Evolutionary conservation across 2,797 vertebrate genomes (phyloP).

Genomic region (Dendrocincla fuliginosa): DNA sequence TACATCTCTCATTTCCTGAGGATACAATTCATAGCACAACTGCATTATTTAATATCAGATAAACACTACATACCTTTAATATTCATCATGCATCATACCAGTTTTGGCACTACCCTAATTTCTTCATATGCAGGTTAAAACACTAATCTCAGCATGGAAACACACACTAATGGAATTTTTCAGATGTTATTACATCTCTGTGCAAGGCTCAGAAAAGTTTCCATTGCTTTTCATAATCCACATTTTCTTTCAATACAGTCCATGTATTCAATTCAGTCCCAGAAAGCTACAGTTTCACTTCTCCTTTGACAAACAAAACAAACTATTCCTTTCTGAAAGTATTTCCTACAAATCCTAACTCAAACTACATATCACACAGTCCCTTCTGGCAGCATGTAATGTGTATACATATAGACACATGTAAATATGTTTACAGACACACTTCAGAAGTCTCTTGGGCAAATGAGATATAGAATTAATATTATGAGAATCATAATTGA

Average conservation of each 20-base stretch:
- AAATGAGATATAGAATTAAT: not conserved
- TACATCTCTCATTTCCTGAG: not conserved
- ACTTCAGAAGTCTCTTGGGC: not conserved
- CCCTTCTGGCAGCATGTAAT: not conserved
- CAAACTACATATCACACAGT: rapidly evolving
- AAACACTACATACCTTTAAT: not conserved
- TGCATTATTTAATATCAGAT: not conserved
- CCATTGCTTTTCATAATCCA: not conserved
- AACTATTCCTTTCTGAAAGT: not conserved
- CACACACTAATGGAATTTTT: not conserved
- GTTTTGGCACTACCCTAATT: not conserved
- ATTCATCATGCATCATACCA: not conserved
- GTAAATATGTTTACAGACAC: not conserved
- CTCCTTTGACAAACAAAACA: not conserved
- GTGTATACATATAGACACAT: rapidly evolving
- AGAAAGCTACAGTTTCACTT: not conserved
- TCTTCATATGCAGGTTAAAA: not conserved
- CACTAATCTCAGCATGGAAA: not conserved
- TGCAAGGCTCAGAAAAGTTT: not conserved
- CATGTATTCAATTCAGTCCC: not conserved
- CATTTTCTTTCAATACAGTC: not conserved
- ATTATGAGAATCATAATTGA: not conserved
- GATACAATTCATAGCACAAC: not conserved
- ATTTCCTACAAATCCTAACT: not conserved
- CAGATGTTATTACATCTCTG: not conserved